phyloP scores from a whole-genome alignment of 1,140 invertebrate genomes.

The Choristoneura fumiferana region DNA sequence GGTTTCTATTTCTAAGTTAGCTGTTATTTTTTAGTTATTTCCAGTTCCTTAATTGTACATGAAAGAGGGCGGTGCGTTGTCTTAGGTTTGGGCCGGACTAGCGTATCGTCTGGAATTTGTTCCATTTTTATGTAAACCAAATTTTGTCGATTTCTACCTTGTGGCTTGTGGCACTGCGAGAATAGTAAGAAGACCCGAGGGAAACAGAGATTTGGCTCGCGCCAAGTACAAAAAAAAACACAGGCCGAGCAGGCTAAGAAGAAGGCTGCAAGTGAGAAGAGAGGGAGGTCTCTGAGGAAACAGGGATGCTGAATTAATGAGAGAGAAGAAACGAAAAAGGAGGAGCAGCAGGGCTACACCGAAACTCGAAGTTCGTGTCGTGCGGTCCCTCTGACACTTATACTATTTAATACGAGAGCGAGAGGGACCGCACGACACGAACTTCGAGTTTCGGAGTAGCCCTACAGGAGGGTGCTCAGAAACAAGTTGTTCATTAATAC shows the following conservation, averaged over 20 bases:
- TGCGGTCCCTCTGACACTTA: too few relatives aligned
- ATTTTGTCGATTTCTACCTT: conserved; percentile 36
- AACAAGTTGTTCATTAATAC: conserved; percentile 76
- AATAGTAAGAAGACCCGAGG: too few relatives aligned
- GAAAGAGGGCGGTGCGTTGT: conserved; percentile 73
- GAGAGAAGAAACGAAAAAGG: conserved; percentile 88
- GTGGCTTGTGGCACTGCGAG: too few relatives aligned
- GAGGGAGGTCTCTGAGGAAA: conserved; percentile 87
- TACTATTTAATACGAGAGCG: too few relatives aligned
- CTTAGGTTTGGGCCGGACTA: conserved; percentile 74
- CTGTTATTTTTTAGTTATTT: conserved; percentile 61
- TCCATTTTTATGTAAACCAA: conserved; percentile 27
- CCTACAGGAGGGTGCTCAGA: too few relatives aligned
- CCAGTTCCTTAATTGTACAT: conserved; percentile 56
- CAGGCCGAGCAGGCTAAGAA: conserved; percentile 83
- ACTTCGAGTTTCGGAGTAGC: too few relatives aligned
- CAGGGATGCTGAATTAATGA: conserved; percentile 91
- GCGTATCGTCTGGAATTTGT: conserved; percentile 70
- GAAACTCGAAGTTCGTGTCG: too few relatives aligned
- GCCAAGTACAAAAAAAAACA: conserved; percentile 90
- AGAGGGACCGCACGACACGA: too few relatives aligned
- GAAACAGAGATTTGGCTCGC: conserved; percentile 90
- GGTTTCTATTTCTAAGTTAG: conserved; percentile 36
- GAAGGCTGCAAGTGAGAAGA: conserved; percentile 83
- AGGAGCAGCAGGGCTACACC: too few relatives aligned